Percentiles rank a stretch among this genome's conserved stretches.
Evolutionary conservation across 1,140 invertebrate species (phyloP).

Genomic region (Ptiloglossa arizonensis): DNA sequence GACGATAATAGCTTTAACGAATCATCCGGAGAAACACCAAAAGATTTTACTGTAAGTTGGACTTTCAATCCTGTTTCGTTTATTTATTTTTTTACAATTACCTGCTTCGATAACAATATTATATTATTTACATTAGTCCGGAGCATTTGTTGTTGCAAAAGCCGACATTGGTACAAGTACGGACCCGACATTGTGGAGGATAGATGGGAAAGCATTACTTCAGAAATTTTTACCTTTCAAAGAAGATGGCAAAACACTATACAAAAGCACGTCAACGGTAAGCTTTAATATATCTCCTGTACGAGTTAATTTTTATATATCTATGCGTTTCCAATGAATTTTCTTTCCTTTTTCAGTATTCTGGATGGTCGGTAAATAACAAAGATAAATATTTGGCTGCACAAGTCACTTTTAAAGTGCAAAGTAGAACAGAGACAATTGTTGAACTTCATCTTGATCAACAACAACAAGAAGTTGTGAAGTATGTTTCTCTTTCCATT

Average conservation of each 20-base stretch:
- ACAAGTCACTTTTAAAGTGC: conserved; percentile 81
- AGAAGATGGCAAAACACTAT: conserved; percentile 86
- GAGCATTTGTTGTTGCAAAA: conserved; percentile 87
- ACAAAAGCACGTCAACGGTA: conserved; percentile 90
- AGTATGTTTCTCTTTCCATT: conserved; percentile 66
- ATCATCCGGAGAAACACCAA: conserved; percentile 76
- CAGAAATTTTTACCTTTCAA: conserved; percentile 90
- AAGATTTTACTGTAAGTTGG: conserved; percentile 79
- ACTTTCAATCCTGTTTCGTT: neutral
- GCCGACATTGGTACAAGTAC: conserved; percentile 83
- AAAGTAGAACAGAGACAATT: conserved; percentile 82
- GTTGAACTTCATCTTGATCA: conserved; percentile 81
- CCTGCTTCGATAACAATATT: neutral
- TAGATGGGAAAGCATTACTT: conserved; percentile 89
- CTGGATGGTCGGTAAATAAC: conserved; percentile 86
- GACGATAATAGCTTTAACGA: conserved; percentile 79
- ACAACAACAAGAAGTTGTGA: conserved; percentile 72
- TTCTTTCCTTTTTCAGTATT: conserved; percentile 83
- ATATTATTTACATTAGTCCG: conserved; percentile 80
- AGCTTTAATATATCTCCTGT: conserved; percentile 56
- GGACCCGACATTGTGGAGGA: conserved; percentile 88
- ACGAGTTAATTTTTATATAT: neutral
- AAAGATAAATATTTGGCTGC: conserved; percentile 85
- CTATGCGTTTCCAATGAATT: conserved; percentile 15
- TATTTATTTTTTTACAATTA: neutral